These are phyloP conservation scores for Okamejei kenojei DNA, from an alignment of 2,797 vertebrate genomes.

Conservation along the genomic window DNA sequence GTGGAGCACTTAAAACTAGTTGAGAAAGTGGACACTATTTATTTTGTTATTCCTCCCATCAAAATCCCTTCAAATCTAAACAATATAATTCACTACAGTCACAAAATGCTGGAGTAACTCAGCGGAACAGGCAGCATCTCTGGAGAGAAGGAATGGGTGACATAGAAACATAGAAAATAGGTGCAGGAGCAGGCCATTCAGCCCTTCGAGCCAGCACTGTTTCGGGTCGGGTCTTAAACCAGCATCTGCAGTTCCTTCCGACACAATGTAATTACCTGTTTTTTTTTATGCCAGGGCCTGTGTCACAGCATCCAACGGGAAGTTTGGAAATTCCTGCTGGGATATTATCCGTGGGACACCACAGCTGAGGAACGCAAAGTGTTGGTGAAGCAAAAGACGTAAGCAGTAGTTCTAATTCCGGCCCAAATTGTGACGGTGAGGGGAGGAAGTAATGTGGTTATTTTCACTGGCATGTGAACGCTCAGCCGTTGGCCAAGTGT, in stretches of 20 bases:
- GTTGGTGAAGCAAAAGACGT: conserved; percentile 74
- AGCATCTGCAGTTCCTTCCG: no score
- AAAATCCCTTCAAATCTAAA: background rate
- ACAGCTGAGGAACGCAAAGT: conserved; percentile 67
- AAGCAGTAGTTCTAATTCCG: conserved; percentile 42
- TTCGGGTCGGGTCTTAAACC: no score
- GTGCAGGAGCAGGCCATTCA: no score
- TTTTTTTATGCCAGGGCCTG: conserved; percentile 60
- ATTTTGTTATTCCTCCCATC: background rate
- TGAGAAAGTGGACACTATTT: background rate
- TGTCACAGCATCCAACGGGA: conserved; percentile 65
- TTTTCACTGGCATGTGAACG: background rate
- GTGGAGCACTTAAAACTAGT: no score
- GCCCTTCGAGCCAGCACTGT: no score
- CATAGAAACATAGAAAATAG: no score
- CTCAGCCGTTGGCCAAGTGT: no score
- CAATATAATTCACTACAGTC: background rate
- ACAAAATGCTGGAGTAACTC: no score
- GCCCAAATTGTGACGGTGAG: background rate
- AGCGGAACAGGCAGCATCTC: no score
- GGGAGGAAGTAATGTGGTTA: background rate
- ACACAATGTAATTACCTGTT: background rate
- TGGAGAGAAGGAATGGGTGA: no score
- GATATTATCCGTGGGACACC: conserved; percentile 78
- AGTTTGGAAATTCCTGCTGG: conserved; percentile 80